phyloP scores from a whole-genome alignment of 2,888 invertebrate species.

The Chouioia cunea region DNA sequence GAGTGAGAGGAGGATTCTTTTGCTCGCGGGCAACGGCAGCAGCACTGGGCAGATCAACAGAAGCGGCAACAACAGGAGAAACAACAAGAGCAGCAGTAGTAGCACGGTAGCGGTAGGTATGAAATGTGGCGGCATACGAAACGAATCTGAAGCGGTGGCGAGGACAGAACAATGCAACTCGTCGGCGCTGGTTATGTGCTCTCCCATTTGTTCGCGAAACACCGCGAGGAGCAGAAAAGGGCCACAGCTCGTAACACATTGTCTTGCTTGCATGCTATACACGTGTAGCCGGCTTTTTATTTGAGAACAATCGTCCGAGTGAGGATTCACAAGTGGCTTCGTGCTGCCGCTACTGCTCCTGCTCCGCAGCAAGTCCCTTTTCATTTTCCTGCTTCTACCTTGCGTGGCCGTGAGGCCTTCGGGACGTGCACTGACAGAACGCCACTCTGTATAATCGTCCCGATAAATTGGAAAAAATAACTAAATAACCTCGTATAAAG shows the following conservation, averaged over 20 bases:
- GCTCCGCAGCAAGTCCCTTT: constrained; percentile 25
- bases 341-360: background rate
- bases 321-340: constrained; percentile 39
- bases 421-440: background rate
- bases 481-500: constrained; percentile 46
- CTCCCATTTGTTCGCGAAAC: constrained; percentile 67
- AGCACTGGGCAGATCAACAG: too few relatives aligned
- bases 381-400: constrained; percentile 23
- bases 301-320: constrained; percentile 39
- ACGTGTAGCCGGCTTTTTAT: constrained; percentile 38
- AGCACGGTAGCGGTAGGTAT: constrained; percentile 51
- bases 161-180: constrained; percentile 62
- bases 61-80: constrained; percentile 5
- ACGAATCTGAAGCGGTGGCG: constrained; percentile 52
- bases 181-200: constrained; percentile 54
- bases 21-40: constrained; percentile 6
- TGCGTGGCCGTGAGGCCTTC: background rate
- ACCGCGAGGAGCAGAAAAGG: constrained; percentile 53
- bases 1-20: background rate
- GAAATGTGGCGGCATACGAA: constrained; percentile 59
- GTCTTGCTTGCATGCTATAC: constrained; percentile 42
- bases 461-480: constrained; percentile 48
- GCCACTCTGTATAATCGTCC: constrained; percentile 35
- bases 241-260: constrained; percentile 52
- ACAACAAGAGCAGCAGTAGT: constrained; percentile 21